Evolutionary conservation across 2,888 invertebrate genomes (phyloP), one percentile per base, ranked within the genome.

Genomic region (Erpobdella octoculata): DNA sequence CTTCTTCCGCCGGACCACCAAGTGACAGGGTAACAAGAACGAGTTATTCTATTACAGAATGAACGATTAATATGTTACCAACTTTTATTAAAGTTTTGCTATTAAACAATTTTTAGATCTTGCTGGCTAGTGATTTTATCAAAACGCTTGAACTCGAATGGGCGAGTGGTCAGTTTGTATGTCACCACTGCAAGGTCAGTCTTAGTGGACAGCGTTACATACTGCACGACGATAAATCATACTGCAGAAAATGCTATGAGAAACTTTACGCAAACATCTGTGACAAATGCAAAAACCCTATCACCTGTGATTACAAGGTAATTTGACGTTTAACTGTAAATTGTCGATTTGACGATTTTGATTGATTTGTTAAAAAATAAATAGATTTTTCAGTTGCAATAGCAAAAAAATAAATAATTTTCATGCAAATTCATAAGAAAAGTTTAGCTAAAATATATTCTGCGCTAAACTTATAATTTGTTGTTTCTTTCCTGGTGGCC

Each of bases 231-330:
- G 73, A 73, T n/a, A 41, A 71, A 2, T 71, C 73, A 15, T 73
- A 41, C 71, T 73, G 73, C 37, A 73, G 70, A 61, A 64, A 58
- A 25, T 73, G 73, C 67, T 71, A 73, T 67, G 73, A 73, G 53
- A 46, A 68, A 6, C 71, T 73, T 41, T 73, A 58, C 36, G 73
- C 73, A 5, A 73, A 73, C 62, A 71, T 64, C 21, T 73, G 73
- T 36, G 71, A 71, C 36, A 58, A 59, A 21, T 73, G 73, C 68
- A 73, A 73, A 58, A 66, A 38, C 12, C 64, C 70, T 18, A 73
- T 73, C 25, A 73, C 73, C 25, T 73, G 73, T 65, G 73, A 73
- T 31, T 73, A 66, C 67, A 71, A 71, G 71, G 71, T 71, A 59
- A 35, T 21, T 37, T 59, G 46, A 46, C 46, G 18, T 21, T 1